Conservation (phyloP, 2,113 vertebrate species). For the Alectura lathami region DNA sequence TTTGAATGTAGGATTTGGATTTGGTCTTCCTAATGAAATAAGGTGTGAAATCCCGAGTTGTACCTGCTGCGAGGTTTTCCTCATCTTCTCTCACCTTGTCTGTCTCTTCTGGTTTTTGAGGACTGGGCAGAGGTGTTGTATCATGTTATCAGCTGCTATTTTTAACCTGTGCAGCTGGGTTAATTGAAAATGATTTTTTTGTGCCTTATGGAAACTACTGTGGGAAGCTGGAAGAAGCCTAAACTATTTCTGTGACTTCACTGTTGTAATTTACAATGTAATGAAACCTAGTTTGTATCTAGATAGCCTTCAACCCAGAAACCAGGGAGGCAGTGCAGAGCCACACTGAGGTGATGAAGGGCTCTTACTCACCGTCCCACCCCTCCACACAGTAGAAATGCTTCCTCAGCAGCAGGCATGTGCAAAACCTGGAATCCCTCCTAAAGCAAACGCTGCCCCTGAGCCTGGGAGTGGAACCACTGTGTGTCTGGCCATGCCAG, state of each 20-base stretch:
- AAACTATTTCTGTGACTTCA: not conserved
- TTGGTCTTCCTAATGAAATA: not conserved
- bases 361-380: not conserved
- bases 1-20: not conserved
- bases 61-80: not conserved
- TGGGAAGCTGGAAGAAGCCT: constrained; percentile 20
- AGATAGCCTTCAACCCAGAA: not conserved
- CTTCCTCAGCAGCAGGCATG: not conserved
- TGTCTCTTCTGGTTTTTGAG: not conserved
- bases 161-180: not conserved
- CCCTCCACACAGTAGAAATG: not conserved
- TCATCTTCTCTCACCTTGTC: not conserved
- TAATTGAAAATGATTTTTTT: constrained; percentile 33
- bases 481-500: not conserved
- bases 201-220: not conserved
- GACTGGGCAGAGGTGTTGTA: not conserved
- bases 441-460: fast-evolving
- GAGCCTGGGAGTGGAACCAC: fast-evolving
- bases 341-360: not conserved
- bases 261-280: not conserved
- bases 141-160: constrained; percentile 6
- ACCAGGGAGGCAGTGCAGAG: not conserved
- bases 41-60: not conserved
- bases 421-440: not conserved
- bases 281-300: not conserved